Evolutionary conservation across 37 sponge, comb jelly and placozoan genomes (phyloP).

Genomic region (Tethya wilhelma): DNA sequence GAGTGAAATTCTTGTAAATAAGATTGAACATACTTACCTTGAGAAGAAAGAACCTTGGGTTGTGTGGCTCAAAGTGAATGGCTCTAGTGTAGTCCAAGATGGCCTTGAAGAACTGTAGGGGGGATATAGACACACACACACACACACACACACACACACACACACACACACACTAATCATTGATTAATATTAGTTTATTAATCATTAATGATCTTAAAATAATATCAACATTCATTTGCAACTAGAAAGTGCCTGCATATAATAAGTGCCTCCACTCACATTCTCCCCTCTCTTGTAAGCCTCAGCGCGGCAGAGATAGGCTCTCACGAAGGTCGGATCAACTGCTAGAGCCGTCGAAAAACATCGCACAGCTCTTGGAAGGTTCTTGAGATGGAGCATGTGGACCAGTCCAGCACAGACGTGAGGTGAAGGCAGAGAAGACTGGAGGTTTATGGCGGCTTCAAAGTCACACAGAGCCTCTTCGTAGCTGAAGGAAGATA

Average conservation of each 20-base stretch:
- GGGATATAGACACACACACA: slow-evolving; percentile 17
- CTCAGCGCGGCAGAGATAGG: slow-evolving; percentile 88
- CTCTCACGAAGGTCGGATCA: slow-evolving; percentile 85
- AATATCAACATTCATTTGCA: no score
- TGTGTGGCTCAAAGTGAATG: slow-evolving; percentile 70
- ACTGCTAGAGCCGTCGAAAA: slow-evolving; percentile 70
- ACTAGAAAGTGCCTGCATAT: no score
- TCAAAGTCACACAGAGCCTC: slow-evolving; percentile 89
- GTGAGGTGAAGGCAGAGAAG: slow-evolving; percentile 68
- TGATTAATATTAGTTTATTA: slow-evolving; percentile 5
- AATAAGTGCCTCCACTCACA: no score
- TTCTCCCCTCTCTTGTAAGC: slow-evolving; percentile 38
- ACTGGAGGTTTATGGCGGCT: slow-evolving; percentile 66
- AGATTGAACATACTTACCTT: slow-evolving; percentile 54
- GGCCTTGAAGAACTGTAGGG: slow-evolving; percentile 55
- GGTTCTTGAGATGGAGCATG: slow-evolving; percentile 41
- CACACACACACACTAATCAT: no score
- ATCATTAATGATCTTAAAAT: no score
- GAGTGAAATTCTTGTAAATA: no score
- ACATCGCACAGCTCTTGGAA: slow-evolving; percentile 52
- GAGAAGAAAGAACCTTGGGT: slow-evolving; percentile 58
- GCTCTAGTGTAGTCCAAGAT: slow-evolving; percentile 85
- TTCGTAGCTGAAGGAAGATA: slow-evolving; percentile 58
- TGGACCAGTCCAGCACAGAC: slow-evolving; percentile 79
- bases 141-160: no score